Evolutionary conservation across 2,888 invertebrate species (phyloP), one percentile per base, ranked within the genome.

Genomic region (Calliphora vomitoria): DNA sequence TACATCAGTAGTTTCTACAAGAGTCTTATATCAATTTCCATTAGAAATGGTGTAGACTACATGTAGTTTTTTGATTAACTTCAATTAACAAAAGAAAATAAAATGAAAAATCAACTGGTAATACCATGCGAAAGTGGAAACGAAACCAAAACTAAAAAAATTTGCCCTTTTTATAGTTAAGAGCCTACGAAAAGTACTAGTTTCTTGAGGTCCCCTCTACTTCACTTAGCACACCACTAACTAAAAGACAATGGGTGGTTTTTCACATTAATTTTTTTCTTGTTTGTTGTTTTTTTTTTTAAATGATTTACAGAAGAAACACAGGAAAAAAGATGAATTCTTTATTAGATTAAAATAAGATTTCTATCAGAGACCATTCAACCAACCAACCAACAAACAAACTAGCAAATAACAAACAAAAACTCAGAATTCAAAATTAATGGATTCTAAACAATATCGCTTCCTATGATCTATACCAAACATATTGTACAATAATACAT

Each of bases 161-260:
- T 50, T 25, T 6, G 6, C 15, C 13, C 6, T 50, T 35, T 35
- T 35, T 35, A 35, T 35, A 35, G 35, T 35, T 5, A 5, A 35
- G 35, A 25, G 25, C 25, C 25, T 25, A 25, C 25, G 2, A 35
- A 44, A 13, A 53, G 31, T 6, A 53, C 15, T 69, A n/a, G n/a
- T 8, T 35, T 5, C 15, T 20, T 20, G 11, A 20, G 20, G n/a
- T 58, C 58, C 58, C 0, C 8, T n/a, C 41, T 38, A 58, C 4
- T 41, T 58, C 8, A 13, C n/a, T 18, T 41, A 58, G 41, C 15
- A 58, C 8, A 15, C 8, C 20, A 74, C 44, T 31, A 60, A 58
- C 68, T 4, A 47, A 64, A 85, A 81, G 55, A 64, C 81, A 81
- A 85, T 81, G 85, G 85, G 81, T 81, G 85, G 85, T 58, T 81